Conservation (phyloP, 2,113 vertebrate species). For the Microcebus tavaratra region DNA sequence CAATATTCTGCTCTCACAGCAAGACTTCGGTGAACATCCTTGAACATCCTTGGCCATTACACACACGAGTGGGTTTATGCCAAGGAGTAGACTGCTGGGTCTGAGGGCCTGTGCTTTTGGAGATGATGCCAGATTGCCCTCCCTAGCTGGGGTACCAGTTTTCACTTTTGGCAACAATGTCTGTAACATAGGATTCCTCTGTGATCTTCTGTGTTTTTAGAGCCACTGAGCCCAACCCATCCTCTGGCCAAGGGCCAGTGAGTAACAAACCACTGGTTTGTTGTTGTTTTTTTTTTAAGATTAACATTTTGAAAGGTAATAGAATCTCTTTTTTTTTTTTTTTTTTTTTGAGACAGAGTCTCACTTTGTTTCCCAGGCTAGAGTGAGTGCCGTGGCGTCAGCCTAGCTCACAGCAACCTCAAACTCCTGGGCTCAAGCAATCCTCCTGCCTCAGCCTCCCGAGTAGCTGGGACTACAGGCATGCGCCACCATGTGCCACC, state of each 20-base stretch:
- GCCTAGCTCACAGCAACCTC: no score
- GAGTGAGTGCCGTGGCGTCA: no score
- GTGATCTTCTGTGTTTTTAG: not conserved
- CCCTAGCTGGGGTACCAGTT: not conserved
- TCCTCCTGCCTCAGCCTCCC: no score
- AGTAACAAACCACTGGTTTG: not conserved
- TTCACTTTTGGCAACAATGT: not conserved
- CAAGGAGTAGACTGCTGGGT: not conserved
- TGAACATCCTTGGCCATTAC: not conserved
- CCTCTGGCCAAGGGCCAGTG: not conserved
- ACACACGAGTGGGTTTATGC: not conserved
- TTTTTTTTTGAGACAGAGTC: no score
- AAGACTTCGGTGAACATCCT: conserved; percentile 17
- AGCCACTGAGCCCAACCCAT: not conserved
- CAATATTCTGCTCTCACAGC: not conserved
- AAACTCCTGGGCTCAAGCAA: no score
- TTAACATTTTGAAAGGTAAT: conserved; percentile 44
- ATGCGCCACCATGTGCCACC: no score
- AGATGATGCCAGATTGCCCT: not conserved
- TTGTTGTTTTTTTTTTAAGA: not conserved
- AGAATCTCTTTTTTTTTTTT: conserved; percentile 28
- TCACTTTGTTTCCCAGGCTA: no score
- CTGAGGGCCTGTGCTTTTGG: not conserved
- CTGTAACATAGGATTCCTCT: not conserved
- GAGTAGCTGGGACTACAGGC: no score